phyloP scores from a whole-genome alignment of 2,113 vertebrate genomes.

The Megaceryle torquata region DNA sequence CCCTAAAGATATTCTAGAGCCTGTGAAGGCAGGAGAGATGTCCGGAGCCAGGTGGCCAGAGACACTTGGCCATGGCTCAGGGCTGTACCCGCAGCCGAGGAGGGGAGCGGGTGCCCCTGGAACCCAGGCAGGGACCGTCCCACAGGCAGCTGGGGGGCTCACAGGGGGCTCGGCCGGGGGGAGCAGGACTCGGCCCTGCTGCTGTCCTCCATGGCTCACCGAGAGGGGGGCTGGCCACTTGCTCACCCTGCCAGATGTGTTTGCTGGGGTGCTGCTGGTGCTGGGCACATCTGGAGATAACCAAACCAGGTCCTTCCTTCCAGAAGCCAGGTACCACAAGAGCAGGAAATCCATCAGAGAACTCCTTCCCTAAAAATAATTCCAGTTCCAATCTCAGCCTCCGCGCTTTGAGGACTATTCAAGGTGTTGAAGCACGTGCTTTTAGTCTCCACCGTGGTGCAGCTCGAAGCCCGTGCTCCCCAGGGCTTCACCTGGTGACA shows the following conservation, averaged over 20 bases:
- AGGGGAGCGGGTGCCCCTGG: fast-evolving
- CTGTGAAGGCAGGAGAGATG: neutral
- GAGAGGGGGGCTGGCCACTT: neutral
- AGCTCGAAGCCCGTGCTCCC: neutral
- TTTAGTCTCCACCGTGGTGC: fast-evolving
- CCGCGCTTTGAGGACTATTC: fast-evolving
- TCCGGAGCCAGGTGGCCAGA: neutral
- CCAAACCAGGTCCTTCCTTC: neutral
- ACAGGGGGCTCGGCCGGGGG: too few species aligned
- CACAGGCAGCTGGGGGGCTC: neutral
- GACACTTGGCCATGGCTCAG: neutral
- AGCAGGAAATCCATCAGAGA: neutral
- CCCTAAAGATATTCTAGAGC: neutral
- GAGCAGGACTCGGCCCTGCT: neutral
- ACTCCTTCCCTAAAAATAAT: neutral
- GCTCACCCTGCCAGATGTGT: neutral
- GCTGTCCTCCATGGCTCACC: neutral
- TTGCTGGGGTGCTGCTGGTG: fast-evolving
- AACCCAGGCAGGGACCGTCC: neutral
- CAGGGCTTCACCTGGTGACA: neutral
- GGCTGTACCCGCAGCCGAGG: neutral
- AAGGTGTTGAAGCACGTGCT: fast-evolving
- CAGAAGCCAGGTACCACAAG: neutral
- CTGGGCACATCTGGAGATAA: neutral
- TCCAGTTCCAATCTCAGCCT: fast-evolving